Percentiles rank a stretch among this genome's conserved stretches.
Evolutionary conservation across 2,113 vertebrate genomes (phyloP).

Genomic region (Psephotus haematonotus): DNA sequence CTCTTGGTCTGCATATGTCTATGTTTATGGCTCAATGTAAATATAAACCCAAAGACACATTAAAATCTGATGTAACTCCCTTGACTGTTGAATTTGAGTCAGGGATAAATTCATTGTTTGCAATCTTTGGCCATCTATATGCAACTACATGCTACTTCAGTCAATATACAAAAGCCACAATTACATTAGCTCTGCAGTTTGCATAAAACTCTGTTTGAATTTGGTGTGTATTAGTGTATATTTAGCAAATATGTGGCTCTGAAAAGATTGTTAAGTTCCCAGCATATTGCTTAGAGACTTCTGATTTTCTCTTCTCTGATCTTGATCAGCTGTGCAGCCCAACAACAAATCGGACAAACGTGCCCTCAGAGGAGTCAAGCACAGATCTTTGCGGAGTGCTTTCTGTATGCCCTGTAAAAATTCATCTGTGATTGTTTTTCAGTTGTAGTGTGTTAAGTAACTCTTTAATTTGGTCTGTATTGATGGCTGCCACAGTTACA

Average conservation of each 20-base stretch:
- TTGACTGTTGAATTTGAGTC: background rate
- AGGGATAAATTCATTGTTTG: background rate
- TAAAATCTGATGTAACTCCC: background rate
- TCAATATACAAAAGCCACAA: background rate
- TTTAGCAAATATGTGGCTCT: background rate
- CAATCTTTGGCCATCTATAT: background rate
- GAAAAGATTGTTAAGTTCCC: background rate
- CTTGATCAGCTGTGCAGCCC: background rate
- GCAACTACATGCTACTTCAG: background rate
- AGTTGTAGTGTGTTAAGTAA: background rate
- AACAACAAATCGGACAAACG: background rate
- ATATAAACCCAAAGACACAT: background rate
- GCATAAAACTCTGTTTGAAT: background rate
- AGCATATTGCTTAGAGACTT: background rate
- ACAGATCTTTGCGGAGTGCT: background rate
- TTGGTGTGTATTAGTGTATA: background rate
- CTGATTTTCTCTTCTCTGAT: background rate
- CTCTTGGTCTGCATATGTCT: accelerated
- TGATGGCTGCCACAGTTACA: background rate
- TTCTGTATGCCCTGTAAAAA: background rate
- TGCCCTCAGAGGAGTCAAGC: background rate
- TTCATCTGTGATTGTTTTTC: background rate
- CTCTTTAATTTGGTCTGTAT: background rate
- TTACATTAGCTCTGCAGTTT: background rate
- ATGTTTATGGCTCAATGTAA: background rate